Evolutionary conservation across 2,113 vertebrate genomes (phyloP).

Genomic region (Siphamia tubifer): DNA sequence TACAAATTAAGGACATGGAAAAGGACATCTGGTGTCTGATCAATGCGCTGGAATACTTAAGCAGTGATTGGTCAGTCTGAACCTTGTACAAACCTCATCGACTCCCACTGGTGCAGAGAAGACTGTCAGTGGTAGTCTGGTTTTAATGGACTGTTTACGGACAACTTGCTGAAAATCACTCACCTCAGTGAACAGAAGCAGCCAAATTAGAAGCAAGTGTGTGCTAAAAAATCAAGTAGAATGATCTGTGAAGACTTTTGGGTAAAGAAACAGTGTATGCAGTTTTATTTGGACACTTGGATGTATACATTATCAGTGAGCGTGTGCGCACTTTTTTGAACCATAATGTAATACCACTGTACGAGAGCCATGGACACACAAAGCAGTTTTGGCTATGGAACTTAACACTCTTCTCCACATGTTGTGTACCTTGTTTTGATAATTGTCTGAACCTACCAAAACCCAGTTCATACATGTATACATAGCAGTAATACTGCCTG

Average conservation of each 20-base stretch:
- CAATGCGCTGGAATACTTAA: conserved; percentile 13
- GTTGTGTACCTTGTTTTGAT: conserved; percentile 46
- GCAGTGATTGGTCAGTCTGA: conserved; percentile 29
- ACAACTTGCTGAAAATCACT: conserved; percentile 47
- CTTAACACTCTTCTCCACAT: conserved; percentile 44
- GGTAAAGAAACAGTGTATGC: conserved; percentile 43
- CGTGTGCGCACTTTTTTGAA: conserved; percentile 55
- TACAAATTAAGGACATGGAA: not conserved
- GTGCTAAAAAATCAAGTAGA: conserved; percentile 9
- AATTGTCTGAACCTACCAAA: conserved; percentile 29
- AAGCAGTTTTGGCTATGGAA: conserved; percentile 45
- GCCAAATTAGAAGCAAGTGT: conserved; percentile 39
- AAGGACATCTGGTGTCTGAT: conserved; percentile 21
- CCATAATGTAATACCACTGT: conserved; percentile 51
- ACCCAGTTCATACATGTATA: conserved; percentile 36
- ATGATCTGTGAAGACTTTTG: conserved; percentile 17
- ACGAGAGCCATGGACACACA: conserved; percentile 40
- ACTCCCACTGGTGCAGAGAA: conserved; percentile 14
- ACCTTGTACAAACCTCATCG: conserved; percentile 61
- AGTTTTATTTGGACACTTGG: conserved; percentile 68
- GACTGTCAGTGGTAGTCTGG: conserved; percentile 13
- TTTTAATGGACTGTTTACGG: conserved; percentile 57
- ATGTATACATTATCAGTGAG: conserved; percentile 58
- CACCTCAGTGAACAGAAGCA: conserved; percentile 43
- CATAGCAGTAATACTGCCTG: conserved; percentile 25